Percentiles rank a stretch among this genome's conserved stretches.
Evolutionary conservation across 2,113 vertebrate species (phyloP).

Genomic region (Pholis gunnellus): DNA sequence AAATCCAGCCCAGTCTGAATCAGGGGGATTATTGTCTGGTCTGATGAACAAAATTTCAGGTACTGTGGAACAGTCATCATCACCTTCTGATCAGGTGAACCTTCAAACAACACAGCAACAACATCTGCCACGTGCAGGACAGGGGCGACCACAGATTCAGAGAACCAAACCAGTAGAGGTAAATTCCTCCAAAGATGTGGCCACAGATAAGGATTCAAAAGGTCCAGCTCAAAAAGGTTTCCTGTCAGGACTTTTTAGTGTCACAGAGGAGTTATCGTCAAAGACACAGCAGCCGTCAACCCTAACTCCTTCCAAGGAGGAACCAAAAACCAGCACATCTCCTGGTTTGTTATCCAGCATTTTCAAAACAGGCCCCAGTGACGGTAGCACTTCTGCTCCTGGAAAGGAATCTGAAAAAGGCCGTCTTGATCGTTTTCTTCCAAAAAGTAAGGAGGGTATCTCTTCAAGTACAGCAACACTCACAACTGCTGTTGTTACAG

Average conservation of each 20-base stretch:
- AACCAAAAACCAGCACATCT: slow-evolving; percentile 66
- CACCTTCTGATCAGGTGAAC: slow-evolving; percentile 47
- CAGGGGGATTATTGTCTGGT: slow-evolving; percentile 81
- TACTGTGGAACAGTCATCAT: slow-evolving; percentile 57
- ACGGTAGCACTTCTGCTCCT: slow-evolving; percentile 66
- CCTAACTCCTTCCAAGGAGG: slow-evolving; percentile 58
- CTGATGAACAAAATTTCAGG: slow-evolving; percentile 78
- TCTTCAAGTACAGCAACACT: slow-evolving; percentile 40
- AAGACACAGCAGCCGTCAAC: slow-evolving; percentile 63
- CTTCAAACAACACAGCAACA: slow-evolving; percentile 51
- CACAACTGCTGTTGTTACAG: slow-evolving; percentile 14
- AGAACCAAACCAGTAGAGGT: slow-evolving; percentile 78
- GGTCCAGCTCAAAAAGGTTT: slow-evolving; percentile 76
- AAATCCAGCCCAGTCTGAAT: slow-evolving; percentile 65
- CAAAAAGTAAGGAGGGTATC: slow-evolving; percentile 58
- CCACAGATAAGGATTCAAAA: slow-evolving; percentile 69
- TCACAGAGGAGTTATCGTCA: slow-evolving; percentile 78
- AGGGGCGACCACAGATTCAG: slow-evolving; percentile 74
- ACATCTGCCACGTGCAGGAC: slow-evolving; percentile 52
- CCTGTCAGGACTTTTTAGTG: slow-evolving; percentile 84
- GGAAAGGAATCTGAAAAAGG: slow-evolving; percentile 73
- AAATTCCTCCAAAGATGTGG: slow-evolving; percentile 61
- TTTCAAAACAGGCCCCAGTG: slow-evolving; percentile 81
- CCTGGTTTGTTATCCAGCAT: slow-evolving; percentile 86
- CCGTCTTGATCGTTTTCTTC: slow-evolving; percentile 46